Evolutionary conservation across 2,113 vertebrate species (phyloP).

Genomic region (Mormyrus iriodes): DNA sequence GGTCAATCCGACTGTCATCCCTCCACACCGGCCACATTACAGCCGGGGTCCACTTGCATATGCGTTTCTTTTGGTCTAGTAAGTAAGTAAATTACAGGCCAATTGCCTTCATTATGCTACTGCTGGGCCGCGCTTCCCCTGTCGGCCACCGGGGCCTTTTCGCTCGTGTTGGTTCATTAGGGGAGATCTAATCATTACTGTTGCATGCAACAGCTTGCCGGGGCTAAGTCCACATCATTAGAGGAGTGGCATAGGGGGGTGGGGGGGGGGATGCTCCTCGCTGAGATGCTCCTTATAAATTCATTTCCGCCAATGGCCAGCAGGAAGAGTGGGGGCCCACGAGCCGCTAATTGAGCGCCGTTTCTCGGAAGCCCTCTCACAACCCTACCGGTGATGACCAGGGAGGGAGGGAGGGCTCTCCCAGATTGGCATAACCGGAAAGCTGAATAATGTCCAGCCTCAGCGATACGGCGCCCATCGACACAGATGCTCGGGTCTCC

Average conservation of each 20-base stretch:
- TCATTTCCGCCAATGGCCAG: not conserved
- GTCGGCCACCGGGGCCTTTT: conserved; percentile 52
- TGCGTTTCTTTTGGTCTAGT: conserved; percentile 51
- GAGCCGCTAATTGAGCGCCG: conserved; percentile 38
- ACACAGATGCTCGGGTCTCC: not conserved
- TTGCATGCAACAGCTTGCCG: conserved; percentile 66
- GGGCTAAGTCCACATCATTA: conserved; percentile 40
- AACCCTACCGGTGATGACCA: not conserved
- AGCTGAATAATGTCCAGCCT: not conserved
- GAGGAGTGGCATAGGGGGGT: not conserved
- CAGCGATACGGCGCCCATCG: not conserved
- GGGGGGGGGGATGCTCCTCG: not conserved
- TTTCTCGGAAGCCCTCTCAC: conserved; percentile 30
- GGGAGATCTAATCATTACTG: conserved; percentile 67
- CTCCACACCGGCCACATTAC: conserved; percentile 59
- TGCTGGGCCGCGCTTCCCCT: conserved; percentile 52
- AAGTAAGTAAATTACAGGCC: conserved; percentile 57
- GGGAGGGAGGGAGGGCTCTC: not conserved
- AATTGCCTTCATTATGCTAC: conserved; percentile 53
- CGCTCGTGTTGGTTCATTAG: conserved; percentile 57
- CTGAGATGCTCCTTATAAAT: not conserved
- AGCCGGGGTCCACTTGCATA: conserved; percentile 49
- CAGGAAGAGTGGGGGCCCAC: not conserved
- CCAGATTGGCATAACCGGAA: not conserved
- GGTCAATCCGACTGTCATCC: conserved; percentile 38